Evolutionary conservation across 2,113 vertebrate species (phyloP).

Genomic region (Onychorhynchus coronatus): DNA sequence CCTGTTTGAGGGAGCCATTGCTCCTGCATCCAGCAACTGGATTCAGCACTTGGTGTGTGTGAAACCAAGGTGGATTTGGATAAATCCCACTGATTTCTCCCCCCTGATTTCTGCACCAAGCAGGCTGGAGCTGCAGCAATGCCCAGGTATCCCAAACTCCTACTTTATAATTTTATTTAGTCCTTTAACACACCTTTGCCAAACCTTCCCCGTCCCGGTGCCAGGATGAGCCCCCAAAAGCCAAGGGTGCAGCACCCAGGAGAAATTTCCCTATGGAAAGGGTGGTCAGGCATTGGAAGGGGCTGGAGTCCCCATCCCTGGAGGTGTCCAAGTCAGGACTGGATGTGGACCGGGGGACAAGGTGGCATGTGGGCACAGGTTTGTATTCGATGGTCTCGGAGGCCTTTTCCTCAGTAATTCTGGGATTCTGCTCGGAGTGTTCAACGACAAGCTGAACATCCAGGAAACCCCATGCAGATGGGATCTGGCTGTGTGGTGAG

Average conservation of each 20-base stretch:
- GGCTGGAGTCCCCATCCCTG: not conserved
- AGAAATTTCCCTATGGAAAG: not conserved
- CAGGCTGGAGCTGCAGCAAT: not conserved
- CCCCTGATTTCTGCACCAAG: not conserved
- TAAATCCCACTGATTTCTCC: not conserved
- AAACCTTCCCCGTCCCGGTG: not conserved
- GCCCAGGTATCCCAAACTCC: fast-evolving
- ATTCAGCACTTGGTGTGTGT: too few species aligned
- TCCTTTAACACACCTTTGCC: not conserved
- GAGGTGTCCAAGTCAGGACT: not conserved
- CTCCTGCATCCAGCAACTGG: too few species aligned
- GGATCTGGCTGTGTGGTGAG: not conserved
- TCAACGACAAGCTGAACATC: not conserved
- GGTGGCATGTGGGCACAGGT: too few species aligned
- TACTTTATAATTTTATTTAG: not conserved
- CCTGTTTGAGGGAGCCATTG: fast-evolving
- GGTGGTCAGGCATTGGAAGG: not conserved
- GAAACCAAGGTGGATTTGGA: fast-evolving
- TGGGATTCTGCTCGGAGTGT: fast-evolving
- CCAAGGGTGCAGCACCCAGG: not conserved
- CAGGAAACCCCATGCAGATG: not conserved
- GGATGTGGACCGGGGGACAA: not conserved
- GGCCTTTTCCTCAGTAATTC: not conserved
- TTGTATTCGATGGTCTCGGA: not conserved
- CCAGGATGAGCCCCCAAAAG: not conserved